Evolutionary conservation across 2,888 invertebrate genomes (phyloP), one percentile per base, ranked within the genome.

Genomic region (Hedya salicella): DNA sequence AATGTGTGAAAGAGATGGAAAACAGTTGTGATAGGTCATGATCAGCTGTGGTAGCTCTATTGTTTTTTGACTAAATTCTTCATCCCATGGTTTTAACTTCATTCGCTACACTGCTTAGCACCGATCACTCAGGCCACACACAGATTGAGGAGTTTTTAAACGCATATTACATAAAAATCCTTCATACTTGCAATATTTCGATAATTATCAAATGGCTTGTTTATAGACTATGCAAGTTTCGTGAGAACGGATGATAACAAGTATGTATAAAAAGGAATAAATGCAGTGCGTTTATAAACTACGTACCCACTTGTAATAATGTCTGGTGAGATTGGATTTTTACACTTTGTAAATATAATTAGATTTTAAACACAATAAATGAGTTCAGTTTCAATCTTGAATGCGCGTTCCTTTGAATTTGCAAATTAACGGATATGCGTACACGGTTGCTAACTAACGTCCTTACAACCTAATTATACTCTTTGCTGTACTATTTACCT

Each of bases 111-210:
- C 77, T 75, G 75, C 86, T 86, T 87, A 75, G 83, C 87, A 84
- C 79, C 75, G 78, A 80, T 86, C 77, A 82, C 88, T 87, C 84
- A 83, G 79, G 89, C 89, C 90, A 87, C 89, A 78, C 79, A 75
- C 79, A 78, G 78, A 78, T 76, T 53, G 42, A 16, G n/a, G 9
- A 32, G 74, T 81, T 73, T 75, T 80, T 79, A 73, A 82, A 85
- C 84, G 86, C 82, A 83, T 75, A 67, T 60, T 30, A 69, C 70
- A 70, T 68, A 30, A 67, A 67, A 52, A n/a, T n/a, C n/a, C n/a
- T n/a, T n/a, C n/a, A n/a, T n/a, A n/a, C n/a, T n/a, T n/a, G n/a
- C n/a, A n/a, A n/a, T n/a, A n/a, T n/a, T n/a, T n/a, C n/a, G n/a
- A n/a, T n/a, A n/a, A n/a, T n/a, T n/a, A n/a, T n/a, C n/a, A n/a